A percentile compares a stretch with the other conserved stretches of the same genome.
These are phyloP conservation scores for Gymnosoma rotundatum DNA, from an alignment of 2,888 invertebrate genomes.

Conservation along the genomic window DNA sequence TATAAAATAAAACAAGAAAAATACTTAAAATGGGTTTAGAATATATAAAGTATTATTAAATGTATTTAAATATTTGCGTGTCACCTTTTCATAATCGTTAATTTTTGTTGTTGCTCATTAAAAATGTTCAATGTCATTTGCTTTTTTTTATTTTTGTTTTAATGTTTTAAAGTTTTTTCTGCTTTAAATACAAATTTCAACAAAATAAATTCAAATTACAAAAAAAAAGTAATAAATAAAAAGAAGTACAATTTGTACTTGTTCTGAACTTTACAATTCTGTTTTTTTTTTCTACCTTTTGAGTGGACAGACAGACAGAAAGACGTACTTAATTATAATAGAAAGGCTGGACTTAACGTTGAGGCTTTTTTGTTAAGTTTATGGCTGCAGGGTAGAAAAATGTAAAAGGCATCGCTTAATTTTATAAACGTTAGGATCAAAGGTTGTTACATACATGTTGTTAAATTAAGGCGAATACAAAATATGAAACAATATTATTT, in stretches of 20 bases:
- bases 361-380: not conserved
- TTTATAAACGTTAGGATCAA: constrained; percentile 40
- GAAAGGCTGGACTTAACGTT: constrained; percentile 21
- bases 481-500: not conserved
- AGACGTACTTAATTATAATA: not conserved
- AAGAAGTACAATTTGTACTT: constrained; percentile 11
- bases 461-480: constrained; percentile 14
- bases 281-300: not conserved
- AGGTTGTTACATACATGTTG: constrained; percentile 39
- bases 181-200: not conserved
- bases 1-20: constrained; percentile 15
- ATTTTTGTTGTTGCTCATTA: not conserved
- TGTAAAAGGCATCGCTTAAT: constrained; percentile 11
- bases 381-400: not conserved
- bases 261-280: not conserved
- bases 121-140: constrained; percentile 27
- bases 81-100: not conserved
- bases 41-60: not conserved
- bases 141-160: not conserved
- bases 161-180: not conserved
- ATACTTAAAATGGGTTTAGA: constrained; percentile 1
- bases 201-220: not conserved
- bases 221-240: constrained; percentile 8
- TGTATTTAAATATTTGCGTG: constrained; percentile 38
- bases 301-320: not conserved